Base-by-base conservation (phyloP, 2,888 invertebrate genomes). In the Monoplex corrugatus region DNA sequence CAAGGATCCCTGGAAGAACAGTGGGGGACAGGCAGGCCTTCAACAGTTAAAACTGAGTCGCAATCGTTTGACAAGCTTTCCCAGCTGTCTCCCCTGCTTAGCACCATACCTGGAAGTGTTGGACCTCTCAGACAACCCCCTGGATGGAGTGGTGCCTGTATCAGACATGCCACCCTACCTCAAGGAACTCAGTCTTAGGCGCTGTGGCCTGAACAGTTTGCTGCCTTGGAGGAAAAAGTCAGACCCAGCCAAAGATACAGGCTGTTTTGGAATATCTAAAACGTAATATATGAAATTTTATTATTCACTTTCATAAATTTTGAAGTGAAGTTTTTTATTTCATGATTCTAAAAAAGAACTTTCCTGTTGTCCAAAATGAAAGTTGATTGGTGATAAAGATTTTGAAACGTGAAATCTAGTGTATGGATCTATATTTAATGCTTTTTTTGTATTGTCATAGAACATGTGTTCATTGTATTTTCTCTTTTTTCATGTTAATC, bases 61-160 rank as follows among this genome's bases (percentile, higher is more conserved):
- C 96, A 99, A 99, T 97, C 97, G 98, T 93, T 98, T 99, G 95
- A 97, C 97, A 57, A 97, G 97, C 92, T 97, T 99, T 90, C 99
- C 99, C 0, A 97, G 97, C 1, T 98, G 98, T 83, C 96, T 99
- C 72, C 98, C 99, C 2, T 99, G 99, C 95, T 97, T 98, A 89
- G 99, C 98, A 8, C 98, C 98, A 0, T 97, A 97, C 93, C 97
- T 99, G 45, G 98, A 98, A 0, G 97, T 98, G 72, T 97, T 99
- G 32, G 99, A 99, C 95, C 97, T 99, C 97, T 98, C 98, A 0
- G 98, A 98, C 95, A 99, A 99, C 96, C 97, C 97, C 90, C 93
- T 97, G 45, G 95, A 93, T 45, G 94, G 95, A 88, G 98, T 98
- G 97, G 98, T 98, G 1, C 97, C 98, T 94, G 98, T 99, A 89